phyloP scores from a whole-genome alignment of 2,113 vertebrate species.

The Varanus salvator region DNA sequence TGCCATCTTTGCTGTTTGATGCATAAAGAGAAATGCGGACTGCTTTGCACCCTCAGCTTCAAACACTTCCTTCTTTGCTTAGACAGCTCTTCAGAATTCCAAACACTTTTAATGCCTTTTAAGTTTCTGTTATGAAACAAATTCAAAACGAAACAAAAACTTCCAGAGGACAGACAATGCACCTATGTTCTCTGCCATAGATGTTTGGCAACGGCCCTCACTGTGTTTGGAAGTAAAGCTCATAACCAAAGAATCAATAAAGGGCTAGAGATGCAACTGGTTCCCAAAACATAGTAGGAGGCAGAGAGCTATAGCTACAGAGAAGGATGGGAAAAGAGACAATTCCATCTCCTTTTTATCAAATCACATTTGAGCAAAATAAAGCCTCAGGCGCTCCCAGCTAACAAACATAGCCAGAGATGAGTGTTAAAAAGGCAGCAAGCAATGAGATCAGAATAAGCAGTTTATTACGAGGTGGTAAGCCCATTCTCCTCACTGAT shows the following conservation, averaged over 20 bases:
- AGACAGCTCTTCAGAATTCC: not conserved
- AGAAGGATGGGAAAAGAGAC: conserved; percentile 29
- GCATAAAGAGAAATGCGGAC: not conserved
- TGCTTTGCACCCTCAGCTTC: not conserved
- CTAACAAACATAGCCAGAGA: not conserved
- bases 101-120: not conserved
- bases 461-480: not conserved
- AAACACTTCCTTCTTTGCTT: not conserved
- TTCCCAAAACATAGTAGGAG: conserved; percentile 19
- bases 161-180: not conserved
- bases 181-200: not conserved
- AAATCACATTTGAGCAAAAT: conserved; percentile 28
- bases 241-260: conserved; percentile 43
- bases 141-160: not conserved
- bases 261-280: conserved; percentile 42
- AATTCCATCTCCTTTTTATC: conserved; percentile 57
- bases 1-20: not conserved
- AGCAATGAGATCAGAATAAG: conserved; percentile 14
- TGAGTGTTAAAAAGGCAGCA: conserved; percentile 6
- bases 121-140: conserved; percentile 8
- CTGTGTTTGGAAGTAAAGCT: conserved; percentile 44
- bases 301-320: conserved; percentile 44
- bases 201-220: conserved; percentile 4
- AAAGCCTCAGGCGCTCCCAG: not conserved
- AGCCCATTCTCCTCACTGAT: fast-evolving